phyloP scores from a whole-genome alignment of 1,140 invertebrate species.

The Mya arenaria region DNA sequence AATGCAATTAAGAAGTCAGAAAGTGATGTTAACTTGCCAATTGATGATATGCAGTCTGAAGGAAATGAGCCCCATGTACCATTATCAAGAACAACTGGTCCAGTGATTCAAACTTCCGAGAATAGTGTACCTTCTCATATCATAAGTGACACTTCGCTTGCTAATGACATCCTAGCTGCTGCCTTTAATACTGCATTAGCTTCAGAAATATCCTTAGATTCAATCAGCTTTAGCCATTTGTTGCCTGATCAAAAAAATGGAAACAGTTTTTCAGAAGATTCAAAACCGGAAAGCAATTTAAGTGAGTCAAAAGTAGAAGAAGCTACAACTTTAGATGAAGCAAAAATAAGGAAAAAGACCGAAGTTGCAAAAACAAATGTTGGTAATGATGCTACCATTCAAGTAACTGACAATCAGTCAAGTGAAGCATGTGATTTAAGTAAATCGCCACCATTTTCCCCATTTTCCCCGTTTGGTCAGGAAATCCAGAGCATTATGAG shows the following conservation, averaged over 20 bases:
- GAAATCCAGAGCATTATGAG: constrained; percentile 37
- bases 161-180: constrained; percentile 40
- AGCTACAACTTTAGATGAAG: no score
- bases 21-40: no score
- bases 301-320: not conserved
- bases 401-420: not conserved
- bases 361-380: not conserved
- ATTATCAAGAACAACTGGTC: no score
- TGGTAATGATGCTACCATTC: not conserved
- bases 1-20: no score
- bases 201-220: constrained; percentile 43
- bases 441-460: constrained; percentile 40
- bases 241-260: not conserved
- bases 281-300: not conserved
- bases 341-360: not conserved
- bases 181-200: constrained; percentile 34
- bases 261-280: no score
- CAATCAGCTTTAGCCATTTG: constrained; percentile 8
- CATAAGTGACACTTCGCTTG: not conserved
- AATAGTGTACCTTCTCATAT: no score
- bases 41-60: no score
- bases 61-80: no score
- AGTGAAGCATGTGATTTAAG: not conserved
- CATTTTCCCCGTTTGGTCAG: constrained; percentile 50
- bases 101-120: no score